Evolutionary conservation across 1,140 invertebrate species (phyloP).

Genomic region (Lasioglossum baleicum): DNA sequence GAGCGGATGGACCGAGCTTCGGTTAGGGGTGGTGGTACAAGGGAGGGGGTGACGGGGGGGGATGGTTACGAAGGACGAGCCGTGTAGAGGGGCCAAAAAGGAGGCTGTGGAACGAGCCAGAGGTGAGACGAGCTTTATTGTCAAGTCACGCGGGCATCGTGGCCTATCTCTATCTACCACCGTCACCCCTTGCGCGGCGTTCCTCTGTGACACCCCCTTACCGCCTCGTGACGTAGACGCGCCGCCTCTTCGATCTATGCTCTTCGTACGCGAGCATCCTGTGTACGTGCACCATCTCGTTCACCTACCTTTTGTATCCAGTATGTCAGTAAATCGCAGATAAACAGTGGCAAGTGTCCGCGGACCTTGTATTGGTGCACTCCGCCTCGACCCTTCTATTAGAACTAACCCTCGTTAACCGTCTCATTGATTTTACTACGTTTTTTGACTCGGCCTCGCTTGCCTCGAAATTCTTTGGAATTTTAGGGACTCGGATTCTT

Average conservation of each 20-base stretch:
- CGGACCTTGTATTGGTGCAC: background rate
- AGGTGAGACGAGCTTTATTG: conserved; percentile 77
- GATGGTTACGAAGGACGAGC: conserved; percentile 15
- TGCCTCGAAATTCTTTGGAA: no score
- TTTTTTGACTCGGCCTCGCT: no score
- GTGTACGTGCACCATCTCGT: conserved; percentile 34
- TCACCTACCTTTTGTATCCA: conserved; percentile 40
- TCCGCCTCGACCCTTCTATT: background rate
- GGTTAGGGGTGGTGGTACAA: background rate
- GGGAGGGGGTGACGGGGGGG: background rate
- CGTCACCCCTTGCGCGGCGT: conserved; percentile 65
- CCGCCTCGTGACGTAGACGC: conserved; percentile 35
- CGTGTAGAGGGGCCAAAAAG: conserved; percentile 27
- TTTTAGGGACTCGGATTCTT: no score
- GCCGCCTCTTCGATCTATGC: conserved; percentile 6
- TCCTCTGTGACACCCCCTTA: conserved; percentile 48
- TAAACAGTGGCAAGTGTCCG: conserved; percentile 16
- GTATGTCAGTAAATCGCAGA: conserved; percentile 39
- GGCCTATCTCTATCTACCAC: conserved; percentile 77
- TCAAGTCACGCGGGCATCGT: conserved; percentile 78
- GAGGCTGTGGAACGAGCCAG: conserved; percentile 47
- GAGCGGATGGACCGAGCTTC: conserved; percentile 9
- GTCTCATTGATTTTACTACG: background rate
- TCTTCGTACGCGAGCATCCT: background rate
- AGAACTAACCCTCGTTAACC: background rate